phyloP scores from a whole-genome alignment of 2,888 invertebrate species.

The Oxyteleia sp. region DNA sequence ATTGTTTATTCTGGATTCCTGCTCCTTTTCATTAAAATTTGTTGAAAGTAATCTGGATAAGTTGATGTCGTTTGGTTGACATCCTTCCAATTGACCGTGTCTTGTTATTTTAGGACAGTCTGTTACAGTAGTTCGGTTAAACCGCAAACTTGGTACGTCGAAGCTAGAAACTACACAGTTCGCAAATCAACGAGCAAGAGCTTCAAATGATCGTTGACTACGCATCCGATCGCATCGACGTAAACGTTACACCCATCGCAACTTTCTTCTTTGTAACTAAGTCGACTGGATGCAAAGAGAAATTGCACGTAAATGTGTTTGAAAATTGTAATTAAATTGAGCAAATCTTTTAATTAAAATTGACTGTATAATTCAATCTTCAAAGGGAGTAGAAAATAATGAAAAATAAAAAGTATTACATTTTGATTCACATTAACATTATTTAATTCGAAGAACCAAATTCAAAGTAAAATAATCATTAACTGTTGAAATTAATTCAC shows the following conservation, averaged over 20 bases:
- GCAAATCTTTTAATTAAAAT: too few relatives aligned
- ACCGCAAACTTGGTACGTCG: slow-evolving; percentile 78
- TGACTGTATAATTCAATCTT: too few relatives aligned
- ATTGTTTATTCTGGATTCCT: too few relatives aligned
- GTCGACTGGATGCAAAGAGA: neutral
- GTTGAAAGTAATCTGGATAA: slow-evolving; percentile 45
- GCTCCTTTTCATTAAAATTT: slow-evolving; percentile 20
- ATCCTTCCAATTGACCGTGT: slow-evolving; percentile 63
- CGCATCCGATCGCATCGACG: slow-evolving; percentile 43
- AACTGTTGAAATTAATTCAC: neutral
- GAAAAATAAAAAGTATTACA: too few relatives aligned
- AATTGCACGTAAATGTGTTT: neutral
- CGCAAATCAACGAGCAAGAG: slow-evolving; percentile 54
- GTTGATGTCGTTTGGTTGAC: slow-evolving; percentile 48
- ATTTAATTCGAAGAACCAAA: neutral
- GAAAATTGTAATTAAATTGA: too few relatives aligned
- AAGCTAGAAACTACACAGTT: slow-evolving; percentile 71
- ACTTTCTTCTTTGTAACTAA: slow-evolving; percentile 25
- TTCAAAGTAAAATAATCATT: neutral
- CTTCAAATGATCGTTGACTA: slow-evolving; percentile 55
- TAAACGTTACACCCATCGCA: slow-evolving; percentile 37
- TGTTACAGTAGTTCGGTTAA: slow-evolving; percentile 77
- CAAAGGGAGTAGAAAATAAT: too few relatives aligned
- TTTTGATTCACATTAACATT: too few relatives aligned
- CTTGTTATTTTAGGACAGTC: slow-evolving; percentile 80